Base-by-base conservation (phyloP, 2,113 vertebrate species). In the Amphiprion ocellaris region DNA sequence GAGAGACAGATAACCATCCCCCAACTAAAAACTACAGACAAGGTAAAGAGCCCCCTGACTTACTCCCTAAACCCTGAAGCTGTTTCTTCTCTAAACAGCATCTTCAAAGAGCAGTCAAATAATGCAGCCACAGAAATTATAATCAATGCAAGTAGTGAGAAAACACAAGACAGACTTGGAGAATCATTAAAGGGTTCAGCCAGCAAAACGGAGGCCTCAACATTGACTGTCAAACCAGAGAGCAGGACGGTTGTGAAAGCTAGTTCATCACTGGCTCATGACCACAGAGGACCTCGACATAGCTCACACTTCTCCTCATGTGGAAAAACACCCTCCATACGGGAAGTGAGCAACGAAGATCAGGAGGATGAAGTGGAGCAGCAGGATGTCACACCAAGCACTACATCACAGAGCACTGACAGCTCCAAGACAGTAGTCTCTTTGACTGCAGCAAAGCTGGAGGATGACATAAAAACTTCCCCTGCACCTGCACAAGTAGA, bases 271-370 rank as follows among this genome's bases (percentile, higher is more conserved):
- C 59, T 88, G 60, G 66, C 79, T 50, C 94, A 93, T 15, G 94
- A 95, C 8, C 87, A 93, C 49, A 84, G 93, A 74, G 89, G 81
- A 65, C 60, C 90, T 49, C 91, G 94, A 39, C 93, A 94, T 74
- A 85, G 71, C 76, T 66, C 88, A 37, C 94, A 95, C 86, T 94
- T 95, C 83, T 88, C 90, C 67, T 85, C 90, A 41, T 94, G 89
- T 72, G 94, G 94, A 39, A 95, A 93, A 83, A 95, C 93, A 0
- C 94, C 94, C 2, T 95, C 94, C 56, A 95, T 95, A 70, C 87
- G 91, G 72, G 94, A 95, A 74, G 94, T 95, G 63, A 94, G 94
- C 89, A 95, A 95, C 1, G 94, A 95, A 81, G 94, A 95, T 74
- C 93, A 95, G 81, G 94, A 94, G 37, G 94, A 94, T 1, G 94